Evolutionary conservation across 2,888 invertebrate species (phyloP).

Genomic region (Ellobium chinense): DNA sequence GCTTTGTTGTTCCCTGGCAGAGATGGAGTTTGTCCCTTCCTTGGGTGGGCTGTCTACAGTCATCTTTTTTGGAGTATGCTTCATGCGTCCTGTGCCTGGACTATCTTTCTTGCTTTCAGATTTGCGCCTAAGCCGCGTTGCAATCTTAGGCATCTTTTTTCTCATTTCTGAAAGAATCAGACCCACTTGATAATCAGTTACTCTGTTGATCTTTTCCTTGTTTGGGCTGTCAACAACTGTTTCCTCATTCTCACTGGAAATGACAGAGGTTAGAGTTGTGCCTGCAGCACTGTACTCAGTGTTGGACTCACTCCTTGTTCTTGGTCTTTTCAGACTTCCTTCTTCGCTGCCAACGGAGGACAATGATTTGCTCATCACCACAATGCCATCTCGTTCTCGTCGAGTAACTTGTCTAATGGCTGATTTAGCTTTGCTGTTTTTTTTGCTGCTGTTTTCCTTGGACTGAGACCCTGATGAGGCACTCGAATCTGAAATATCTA

Average conservation of each 20-base stretch:
- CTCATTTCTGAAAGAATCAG: slow-evolving; percentile 22
- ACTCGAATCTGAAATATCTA: neutral
- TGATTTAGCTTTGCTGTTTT: neutral
- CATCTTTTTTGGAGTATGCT: neutral
- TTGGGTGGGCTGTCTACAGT: neutral
- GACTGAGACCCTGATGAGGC: neutral
- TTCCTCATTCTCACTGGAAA: neutral
- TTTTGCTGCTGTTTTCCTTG: neutral
- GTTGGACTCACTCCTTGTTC: neutral
- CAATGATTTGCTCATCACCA: neutral
- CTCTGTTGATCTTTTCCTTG: neutral
- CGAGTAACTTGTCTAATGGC: neutral
- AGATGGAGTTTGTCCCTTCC: neutral
- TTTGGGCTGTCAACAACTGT: neutral
- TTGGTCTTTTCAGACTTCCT: neutral
- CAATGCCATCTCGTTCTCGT: neutral
- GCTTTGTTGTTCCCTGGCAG: no score
- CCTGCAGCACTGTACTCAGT: neutral
- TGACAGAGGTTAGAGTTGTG: neutral
- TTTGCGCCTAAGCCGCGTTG: slow-evolving; percentile 28
- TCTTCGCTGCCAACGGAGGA: no score
- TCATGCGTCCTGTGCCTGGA: neutral
- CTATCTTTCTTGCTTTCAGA: slow-evolving; percentile 1
- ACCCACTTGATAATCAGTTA: neutral
- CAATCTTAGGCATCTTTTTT: neutral